Evolutionary conservation across 2,113 vertebrate species (phyloP), one percentile per base, ranked within the genome.

Genomic region (Taxidea taxus): DNA sequence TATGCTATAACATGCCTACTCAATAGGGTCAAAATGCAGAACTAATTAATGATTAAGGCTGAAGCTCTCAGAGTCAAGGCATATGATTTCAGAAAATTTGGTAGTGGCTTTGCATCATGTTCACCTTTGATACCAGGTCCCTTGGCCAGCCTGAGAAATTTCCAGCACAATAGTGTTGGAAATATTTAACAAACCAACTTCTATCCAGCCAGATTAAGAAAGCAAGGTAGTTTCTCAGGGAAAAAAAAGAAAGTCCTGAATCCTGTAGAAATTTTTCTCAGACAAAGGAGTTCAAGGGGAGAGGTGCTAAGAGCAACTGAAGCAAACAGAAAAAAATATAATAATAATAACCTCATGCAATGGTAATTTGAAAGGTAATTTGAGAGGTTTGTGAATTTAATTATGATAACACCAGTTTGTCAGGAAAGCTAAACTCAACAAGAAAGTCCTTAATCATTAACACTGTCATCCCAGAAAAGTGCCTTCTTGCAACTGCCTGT

Each of bases 371-470:
- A 96, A 97, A 39, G 39, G 62, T 89, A 87, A 72, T n/a, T n/a
- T n/a, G 29, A 97, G 27, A 86, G 82, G 64, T 77, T 66, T 94
- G 34, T 95, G 54, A 31, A 74, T 96, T 96, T 96, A 95, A 97
- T 97, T 97, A 97, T 93, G 29, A 54, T 92, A 90, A 87, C 54
- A 82, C 42, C 44, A 56, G 80, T 95, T 96, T 93, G n/a, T 95
- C 94, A 92, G 70, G 47, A 97, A 95, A 94, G 44, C 51, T 90
- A 85, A 95, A 90, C 42, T 96, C 81, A 87, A 97, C 47, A 68
- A 88, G 84, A 93, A 91, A 82, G 75, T 84, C 64, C 47, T 93
- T 95, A 87, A 94, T 95, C 86, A 97, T 68, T 95, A 93, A 72
- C 34, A 92, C 44, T 70, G 81, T 66, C 83, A 81, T 88, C 23